Percentiles rank a stretch among this genome's conserved stretches.
Conservation (phyloP, 2,113 vertebrate genomes). For the Zosterops borbonicus region DNA sequence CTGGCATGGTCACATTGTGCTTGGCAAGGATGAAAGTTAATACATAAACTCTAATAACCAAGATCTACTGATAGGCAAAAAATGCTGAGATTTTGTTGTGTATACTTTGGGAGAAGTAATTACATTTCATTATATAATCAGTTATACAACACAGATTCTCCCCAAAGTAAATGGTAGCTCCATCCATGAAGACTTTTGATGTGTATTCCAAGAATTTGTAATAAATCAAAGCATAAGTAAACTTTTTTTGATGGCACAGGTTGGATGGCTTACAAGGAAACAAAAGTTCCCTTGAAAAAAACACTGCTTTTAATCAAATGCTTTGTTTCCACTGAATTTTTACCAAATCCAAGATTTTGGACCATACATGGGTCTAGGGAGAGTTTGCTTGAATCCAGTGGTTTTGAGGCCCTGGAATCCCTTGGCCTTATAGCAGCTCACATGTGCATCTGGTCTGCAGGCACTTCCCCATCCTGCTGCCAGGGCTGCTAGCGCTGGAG, state of each 20-base stretch:
- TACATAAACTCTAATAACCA: conserved; percentile 7
- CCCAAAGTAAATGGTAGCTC: neutral
- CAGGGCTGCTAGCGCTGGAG: neutral
- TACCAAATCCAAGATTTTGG: neutral
- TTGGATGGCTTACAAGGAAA: conserved; percentile 6
- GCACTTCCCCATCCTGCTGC: neutral
- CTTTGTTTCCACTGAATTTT: neutral
- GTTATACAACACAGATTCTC: conserved; percentile 16
- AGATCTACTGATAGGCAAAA: conserved; percentile 20
- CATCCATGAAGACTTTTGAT: conserved; percentile 27
- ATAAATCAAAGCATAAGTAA: conserved; percentile 10
- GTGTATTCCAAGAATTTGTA: conserved; percentile 35
- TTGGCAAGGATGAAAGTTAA: neutral
- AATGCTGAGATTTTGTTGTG: conserved; percentile 37
- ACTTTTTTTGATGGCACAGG: neutral
- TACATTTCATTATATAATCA: conserved; percentile 34
- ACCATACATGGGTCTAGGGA: neutral
- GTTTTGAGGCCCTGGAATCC: neutral
- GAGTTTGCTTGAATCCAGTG: neutral
- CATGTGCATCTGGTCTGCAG: neutral
- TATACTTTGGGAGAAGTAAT: conserved; percentile 47
- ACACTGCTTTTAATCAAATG: neutral
- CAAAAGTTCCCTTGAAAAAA: neutral
- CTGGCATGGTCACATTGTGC: neutral
- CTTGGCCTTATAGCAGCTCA: neutral